Base-by-base conservation (phyloP, 2,797 vertebrate genomes). In the Decapterus maruadsi region DNA sequence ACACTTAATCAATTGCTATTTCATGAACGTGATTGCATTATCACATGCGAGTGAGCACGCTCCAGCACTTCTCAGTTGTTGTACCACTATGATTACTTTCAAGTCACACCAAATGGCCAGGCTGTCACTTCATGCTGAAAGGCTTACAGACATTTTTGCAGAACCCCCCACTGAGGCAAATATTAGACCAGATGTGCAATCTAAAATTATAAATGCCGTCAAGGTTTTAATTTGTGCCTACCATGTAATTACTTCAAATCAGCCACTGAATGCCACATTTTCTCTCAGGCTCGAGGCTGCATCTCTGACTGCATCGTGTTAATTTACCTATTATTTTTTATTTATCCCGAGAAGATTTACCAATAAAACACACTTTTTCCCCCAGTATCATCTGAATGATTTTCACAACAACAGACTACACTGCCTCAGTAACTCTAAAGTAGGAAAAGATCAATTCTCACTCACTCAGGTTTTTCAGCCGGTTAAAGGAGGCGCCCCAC, bases 1-100 rank as follows among this genome's bases (percentile, higher is more conserved):
- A 80, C 71, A 78, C 72, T 88, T 83, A 83, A 84, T 89, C 82
- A 87, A 75, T 84, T 78, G 56, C 80, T 60, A 36, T 83, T 89
- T 78, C 60, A 50, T 42, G 69, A 66, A 56, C 50, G 4, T 85
- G 76, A 90, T 85, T 89, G 76, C 65, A 76, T 86, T 75, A 78
- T 56, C 4, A 10, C 38, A 22, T 73, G 22, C 72, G 75, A 81
- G 50, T 68, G 78, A 72, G 76, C 51, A 17, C 31, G 17, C 10
- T 12, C 1, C 54, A 8, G 62, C 34, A 46, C 68, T 36, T 71
- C 59, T 66, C 42, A 26, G 45, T 54, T 72, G 77, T 78, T 69
- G 48, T 11, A 31, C 65, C 68, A 34, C 77, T 9, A 8, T 89
- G 71, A 82, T 82, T 82, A 80, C 78, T 70, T 64, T 76, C 5